A percentile compares a stretch with the other conserved stretches of the same genome.
These are phyloP conservation scores for Gortyna flavago DNA, from an alignment of 2,888 invertebrate genomes.

Conservation along the genomic window DNA sequence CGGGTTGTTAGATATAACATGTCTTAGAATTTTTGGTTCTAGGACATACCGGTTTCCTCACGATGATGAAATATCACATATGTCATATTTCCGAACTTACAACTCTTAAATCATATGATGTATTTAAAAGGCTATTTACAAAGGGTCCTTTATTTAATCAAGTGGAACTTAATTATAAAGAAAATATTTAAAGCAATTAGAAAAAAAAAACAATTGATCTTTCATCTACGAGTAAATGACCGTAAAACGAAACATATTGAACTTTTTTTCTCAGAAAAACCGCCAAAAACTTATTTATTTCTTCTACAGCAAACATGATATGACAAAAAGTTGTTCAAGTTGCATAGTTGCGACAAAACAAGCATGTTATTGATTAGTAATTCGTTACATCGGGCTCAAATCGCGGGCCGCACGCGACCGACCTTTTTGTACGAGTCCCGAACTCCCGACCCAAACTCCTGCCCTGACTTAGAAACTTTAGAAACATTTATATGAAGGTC, in stretches of 20 bases:
- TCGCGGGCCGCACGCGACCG: slow-evolving; percentile 65
- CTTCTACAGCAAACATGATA: slow-evolving; percentile 29
- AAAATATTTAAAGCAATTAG: no score
- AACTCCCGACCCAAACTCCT: not conserved
- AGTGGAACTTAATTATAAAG: not conserved
- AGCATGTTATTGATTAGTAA: slow-evolving; percentile 68
- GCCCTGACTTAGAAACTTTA: slow-evolving; percentile 47
- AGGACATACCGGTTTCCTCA: no score
- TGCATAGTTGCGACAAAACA: slow-evolving; percentile 61
- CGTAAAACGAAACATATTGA: not conserved
- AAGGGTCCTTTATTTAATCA: no score
- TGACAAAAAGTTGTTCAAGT: slow-evolving; percentile 45
- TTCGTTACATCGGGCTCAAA: slow-evolving; percentile 64
- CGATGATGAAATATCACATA: no score
- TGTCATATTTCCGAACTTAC: no score
- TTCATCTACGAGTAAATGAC: not conserved
- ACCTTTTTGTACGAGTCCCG: slow-evolving; percentile 50
- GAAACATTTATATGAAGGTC: slow-evolving; percentile 59
- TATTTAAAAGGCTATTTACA: no score
- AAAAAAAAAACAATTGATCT: not conserved
- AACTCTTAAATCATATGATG: no score
- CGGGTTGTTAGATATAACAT: no score
- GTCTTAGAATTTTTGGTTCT: no score
- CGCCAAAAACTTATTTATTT: not conserved
- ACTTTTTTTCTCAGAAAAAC: not conserved